Evolutionary conservation across 1,140 invertebrate species (phyloP).

Genomic region (Drosophila equinoxialis): DNA sequence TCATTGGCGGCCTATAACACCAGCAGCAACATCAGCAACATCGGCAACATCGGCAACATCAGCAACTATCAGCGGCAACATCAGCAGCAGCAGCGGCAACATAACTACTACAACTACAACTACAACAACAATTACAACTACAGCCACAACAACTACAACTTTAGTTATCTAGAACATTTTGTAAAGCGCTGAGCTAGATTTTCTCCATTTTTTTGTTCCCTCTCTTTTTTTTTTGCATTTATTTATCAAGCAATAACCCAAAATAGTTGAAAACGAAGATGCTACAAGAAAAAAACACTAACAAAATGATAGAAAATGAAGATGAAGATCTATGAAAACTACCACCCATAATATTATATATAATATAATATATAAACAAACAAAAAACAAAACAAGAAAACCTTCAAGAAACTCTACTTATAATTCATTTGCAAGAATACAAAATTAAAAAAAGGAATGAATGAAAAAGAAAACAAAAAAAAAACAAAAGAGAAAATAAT

Average conservation of each 20-base stretch:
- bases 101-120: conserved; percentile 42
- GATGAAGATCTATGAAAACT: background rate
- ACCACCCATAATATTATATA: conserved; percentile 14
- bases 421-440: conserved; percentile 20
- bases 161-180: conserved; percentile 35
- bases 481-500: background rate
- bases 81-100: conserved; percentile 22
- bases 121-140: conserved; percentile 22
- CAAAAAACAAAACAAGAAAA: background rate
- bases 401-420: conserved; percentile 19
- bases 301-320: conserved; percentile 1
- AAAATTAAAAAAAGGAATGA: background rate
- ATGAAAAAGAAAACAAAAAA: background rate
- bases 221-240: conserved; percentile 54
- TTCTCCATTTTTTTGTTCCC: no score
- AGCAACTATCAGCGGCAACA: conserved; percentile 23
- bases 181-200: conserved; percentile 33
- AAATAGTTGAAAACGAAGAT: conserved; percentile 73
- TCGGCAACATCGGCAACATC: conserved; percentile 31
- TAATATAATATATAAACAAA: conserved; percentile 33
- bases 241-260: conserved; percentile 72
- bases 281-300: conserved; percentile 49
- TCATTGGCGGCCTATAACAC: conserved; percentile 7
- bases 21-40: conserved; percentile 30
- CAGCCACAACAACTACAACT: conserved; percentile 22